Evolutionary conservation across 1,140 invertebrate genomes (phyloP).

Genomic region (Aleiodes sp.): DNA sequence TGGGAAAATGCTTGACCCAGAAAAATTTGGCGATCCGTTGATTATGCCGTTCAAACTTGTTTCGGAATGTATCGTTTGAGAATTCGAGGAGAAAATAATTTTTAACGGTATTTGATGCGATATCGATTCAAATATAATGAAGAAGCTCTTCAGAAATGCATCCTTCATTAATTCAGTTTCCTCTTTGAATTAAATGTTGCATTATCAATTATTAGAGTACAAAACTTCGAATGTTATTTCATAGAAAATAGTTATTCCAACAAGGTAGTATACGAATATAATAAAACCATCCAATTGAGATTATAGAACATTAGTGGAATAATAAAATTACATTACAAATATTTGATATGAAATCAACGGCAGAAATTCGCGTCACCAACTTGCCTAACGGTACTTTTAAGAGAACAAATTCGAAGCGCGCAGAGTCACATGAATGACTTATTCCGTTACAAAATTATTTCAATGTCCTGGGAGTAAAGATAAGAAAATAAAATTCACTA

Average conservation of each 20-base stretch:
- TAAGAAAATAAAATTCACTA: not conserved
- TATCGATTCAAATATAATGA: too few relatives aligned
- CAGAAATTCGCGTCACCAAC: not conserved
- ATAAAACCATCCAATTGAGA: too few relatives aligned
- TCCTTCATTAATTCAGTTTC: too few relatives aligned
- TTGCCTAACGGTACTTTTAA: not conserved
- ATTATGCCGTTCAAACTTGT: not conserved
- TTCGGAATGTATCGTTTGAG: not conserved
- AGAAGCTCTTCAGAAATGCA: too few relatives aligned
- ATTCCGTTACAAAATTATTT: slow-evolving; percentile 19
- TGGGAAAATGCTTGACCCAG: slow-evolving; percentile 2
- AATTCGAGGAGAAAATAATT: not conserved
- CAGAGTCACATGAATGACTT: slow-evolving; percentile 8
- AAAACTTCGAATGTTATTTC: too few relatives aligned
- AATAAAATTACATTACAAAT: not conserved
- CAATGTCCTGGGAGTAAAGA: not conserved
- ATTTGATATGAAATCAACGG: not conserved
- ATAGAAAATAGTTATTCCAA: too few relatives aligned
- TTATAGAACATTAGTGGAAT: not conserved
- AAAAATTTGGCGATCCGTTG: slow-evolving; percentile 39
- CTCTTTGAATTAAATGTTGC: too few relatives aligned
- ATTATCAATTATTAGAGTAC: too few relatives aligned
- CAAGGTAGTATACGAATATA: too few relatives aligned
- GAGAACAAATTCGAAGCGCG: slow-evolving; percentile 1
- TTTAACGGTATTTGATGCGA: not conserved